phyloP scores from a whole-genome alignment of 2,113 vertebrate genomes.

The Bubo scandiacus region DNA sequence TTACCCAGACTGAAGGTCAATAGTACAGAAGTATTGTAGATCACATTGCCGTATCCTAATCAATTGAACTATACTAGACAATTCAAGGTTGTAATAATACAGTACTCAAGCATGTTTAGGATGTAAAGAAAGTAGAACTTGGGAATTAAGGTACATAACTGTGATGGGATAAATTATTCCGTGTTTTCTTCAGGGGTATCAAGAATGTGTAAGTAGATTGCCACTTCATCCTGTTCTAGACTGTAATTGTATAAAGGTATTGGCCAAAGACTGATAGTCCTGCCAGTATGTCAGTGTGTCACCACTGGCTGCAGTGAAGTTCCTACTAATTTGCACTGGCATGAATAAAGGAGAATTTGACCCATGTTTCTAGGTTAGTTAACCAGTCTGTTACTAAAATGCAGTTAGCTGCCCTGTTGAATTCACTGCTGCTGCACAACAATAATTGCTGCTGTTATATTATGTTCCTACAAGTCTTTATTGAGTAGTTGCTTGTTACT shows the following conservation, averaged over 20 bases:
- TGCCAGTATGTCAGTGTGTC: background rate
- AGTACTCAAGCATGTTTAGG: background rate
- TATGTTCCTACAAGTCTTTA: background rate
- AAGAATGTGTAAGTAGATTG: background rate
- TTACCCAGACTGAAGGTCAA: background rate
- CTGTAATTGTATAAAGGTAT: background rate
- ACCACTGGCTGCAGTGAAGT: background rate
- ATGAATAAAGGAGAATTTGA: background rate
- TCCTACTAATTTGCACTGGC: background rate
- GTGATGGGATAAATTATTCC: background rate
- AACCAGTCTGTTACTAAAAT: background rate
- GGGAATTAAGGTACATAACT: background rate
- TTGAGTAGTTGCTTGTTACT: background rate
- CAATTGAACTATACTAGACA: background rate
- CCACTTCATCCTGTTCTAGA: background rate
- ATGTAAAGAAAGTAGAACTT: background rate
- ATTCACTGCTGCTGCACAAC: background rate
- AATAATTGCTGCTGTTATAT: background rate
- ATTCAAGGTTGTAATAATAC: background rate
- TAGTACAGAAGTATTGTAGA: background rate
- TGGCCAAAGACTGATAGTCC: background rate
- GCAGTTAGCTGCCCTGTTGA: background rate
- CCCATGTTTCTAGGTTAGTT: accelerated
- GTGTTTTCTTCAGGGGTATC: background rate
- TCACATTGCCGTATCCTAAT: background rate